Percentiles rank a stretch among this genome's conserved stretches.
Evolutionary conservation across 2,113 vertebrate species (phyloP).

Genomic region (Vulpes ferrilata): DNA sequence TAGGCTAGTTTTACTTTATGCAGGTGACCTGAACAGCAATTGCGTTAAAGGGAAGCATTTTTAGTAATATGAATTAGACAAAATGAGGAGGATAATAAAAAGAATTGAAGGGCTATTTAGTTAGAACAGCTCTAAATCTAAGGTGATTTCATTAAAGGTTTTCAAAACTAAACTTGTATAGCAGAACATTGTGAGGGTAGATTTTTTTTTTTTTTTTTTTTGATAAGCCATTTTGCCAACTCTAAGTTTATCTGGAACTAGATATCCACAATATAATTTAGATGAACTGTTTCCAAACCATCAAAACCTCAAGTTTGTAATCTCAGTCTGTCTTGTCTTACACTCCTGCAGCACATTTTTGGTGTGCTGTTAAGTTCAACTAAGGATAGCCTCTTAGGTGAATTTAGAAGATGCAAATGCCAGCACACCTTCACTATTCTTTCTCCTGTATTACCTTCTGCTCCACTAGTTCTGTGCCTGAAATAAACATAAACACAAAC

Average conservation of each 20-base stretch:
- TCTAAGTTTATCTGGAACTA: conserved; percentile 13
- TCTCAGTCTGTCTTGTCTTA: neutral
- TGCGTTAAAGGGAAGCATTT: conserved; percentile 49
- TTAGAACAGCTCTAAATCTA: conserved; percentile 40
- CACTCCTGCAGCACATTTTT: neutral
- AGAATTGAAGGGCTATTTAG: conserved; percentile 27
- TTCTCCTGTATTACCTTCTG: conserved; percentile 4
- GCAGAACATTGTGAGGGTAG: neutral
- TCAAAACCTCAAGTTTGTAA: conserved; percentile 36
- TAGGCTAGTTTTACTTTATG: conserved; percentile 65
- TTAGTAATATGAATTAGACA: conserved; percentile 65
- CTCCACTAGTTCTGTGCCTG: neutral
- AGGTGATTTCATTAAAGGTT: conserved; percentile 36
- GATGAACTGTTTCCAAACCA: neutral
- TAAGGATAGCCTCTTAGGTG: neutral
- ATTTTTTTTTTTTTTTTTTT: neutral
- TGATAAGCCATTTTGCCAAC: conserved; percentile 17
- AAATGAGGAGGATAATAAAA: conserved; percentile 51
- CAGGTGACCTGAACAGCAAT: conserved; percentile 67
- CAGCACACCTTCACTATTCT: neutral
- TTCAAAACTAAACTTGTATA: neutral
- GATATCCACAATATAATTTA: neutral
- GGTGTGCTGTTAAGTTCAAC: neutral
- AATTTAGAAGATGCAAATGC: neutral
- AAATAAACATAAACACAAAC: conserved; percentile 37